phyloP scores from a whole-genome alignment of 1,140 invertebrate genomes.

The silkworm (Bombyx mori) region DNA sequence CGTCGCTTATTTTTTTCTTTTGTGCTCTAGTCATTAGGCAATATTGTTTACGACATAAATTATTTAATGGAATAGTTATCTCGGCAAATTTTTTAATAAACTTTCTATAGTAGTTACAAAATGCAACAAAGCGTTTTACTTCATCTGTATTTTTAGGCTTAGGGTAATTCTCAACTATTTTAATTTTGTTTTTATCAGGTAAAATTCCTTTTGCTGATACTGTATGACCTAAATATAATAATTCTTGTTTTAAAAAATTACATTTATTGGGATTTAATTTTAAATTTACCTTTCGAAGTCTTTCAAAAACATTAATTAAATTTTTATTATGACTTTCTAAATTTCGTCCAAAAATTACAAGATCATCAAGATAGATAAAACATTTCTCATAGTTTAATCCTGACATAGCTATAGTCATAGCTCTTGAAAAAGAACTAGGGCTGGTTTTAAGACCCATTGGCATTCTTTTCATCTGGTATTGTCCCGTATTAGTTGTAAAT shows the following conservation, averaged over 20 bases:
- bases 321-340: conserved; percentile 10
- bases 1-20: conserved; percentile 1
- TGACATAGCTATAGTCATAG: conserved; percentile 11
- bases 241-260: conserved; percentile 9
- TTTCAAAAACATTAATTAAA: conserved; percentile 7
- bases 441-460: conserved; percentile 12
- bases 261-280: conserved; percentile 15
- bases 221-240: conserved; percentile 13
- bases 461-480: conserved; percentile 11
- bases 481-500: conserved; percentile 10
- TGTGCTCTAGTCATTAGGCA: conserved; percentile 17
- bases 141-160: conserved; percentile 1
- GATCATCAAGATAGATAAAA: conserved; percentile 5
- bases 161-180: neutral
- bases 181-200: conserved; percentile 2
- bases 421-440: conserved; percentile 7
- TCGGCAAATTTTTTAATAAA: neutral
- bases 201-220: conserved; percentile 3
- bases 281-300: conserved; percentile 10
- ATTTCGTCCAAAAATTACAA: conserved; percentile 3
- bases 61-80: conserved; percentile 1
- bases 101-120: conserved; percentile 5
- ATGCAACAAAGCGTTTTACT: conserved; percentile 2
- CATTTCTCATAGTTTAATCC: conserved; percentile 7
- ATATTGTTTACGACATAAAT: conserved; percentile 3